Conservation (phyloP, 1,140 invertebrate genomes). For the Cyphomyrmex costatus region DNA sequence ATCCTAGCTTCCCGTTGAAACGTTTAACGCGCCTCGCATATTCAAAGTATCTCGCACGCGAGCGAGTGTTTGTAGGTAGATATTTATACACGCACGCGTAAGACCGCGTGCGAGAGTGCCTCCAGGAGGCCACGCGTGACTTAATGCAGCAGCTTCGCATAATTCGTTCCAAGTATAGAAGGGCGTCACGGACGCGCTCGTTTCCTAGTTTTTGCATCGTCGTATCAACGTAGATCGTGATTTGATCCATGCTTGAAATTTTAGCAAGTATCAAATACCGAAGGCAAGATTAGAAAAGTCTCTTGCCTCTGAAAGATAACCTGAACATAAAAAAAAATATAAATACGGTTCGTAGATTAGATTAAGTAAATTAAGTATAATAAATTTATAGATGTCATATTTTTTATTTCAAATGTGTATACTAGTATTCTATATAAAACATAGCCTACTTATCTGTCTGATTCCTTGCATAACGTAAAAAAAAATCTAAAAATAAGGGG, state of each 20-base stretch:
- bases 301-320: not conserved
- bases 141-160: conserved; percentile 59
- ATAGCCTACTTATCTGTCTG: not conserved
- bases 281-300: not conserved
- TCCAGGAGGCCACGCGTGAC: conserved; percentile 58
- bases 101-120: conserved; percentile 41
- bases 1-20: conserved; percentile 62
- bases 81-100: conserved; percentile 44
- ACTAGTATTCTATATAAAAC: not conserved
- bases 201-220: conserved; percentile 54
- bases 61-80: conserved; percentile 36
- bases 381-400: too few relatives aligned
- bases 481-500: not conserved
- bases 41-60: conserved; percentile 40
- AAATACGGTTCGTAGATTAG: not conserved
- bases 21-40: conserved; percentile 60
- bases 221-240: not conserved
- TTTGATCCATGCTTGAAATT: not conserved
- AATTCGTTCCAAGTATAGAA: conserved; percentile 60
- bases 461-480: not conserved
- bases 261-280: not conserved
- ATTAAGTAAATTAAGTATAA: too few relatives aligned
- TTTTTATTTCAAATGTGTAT: too few relatives aligned
- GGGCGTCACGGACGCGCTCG: conserved; percentile 40
- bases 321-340: not conserved